These are phyloP conservation scores for Kryptolebias marmoratus DNA, from an alignment of 2,113 vertebrate genomes.

Conservation along the genomic window DNA sequence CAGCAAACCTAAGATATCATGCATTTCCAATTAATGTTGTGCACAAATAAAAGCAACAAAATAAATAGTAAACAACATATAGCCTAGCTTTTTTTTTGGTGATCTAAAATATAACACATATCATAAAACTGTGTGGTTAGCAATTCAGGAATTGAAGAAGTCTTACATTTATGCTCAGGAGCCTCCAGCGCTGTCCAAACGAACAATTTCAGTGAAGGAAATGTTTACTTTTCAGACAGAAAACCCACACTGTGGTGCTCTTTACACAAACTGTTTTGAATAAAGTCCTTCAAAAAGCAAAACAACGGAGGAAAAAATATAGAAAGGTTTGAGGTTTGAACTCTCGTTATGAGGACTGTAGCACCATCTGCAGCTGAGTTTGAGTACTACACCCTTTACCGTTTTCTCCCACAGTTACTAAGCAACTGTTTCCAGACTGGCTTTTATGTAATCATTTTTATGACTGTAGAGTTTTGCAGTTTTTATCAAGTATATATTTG, in stretches of 20 bases:
- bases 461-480: background rate
- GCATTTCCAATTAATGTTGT: too few relatives aligned
- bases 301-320: too few relatives aligned
- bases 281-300: background rate
- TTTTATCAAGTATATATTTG: background rate
- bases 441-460: constrained; percentile 21
- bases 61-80: too few relatives aligned
- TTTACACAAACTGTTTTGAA: background rate
- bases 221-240: background rate
- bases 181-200: background rate
- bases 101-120: too few relatives aligned
- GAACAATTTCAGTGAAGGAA: background rate
- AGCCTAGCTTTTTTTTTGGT: too few relatives aligned
- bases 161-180: too few relatives aligned
- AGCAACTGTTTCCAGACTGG: constrained; percentile 65
- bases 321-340: too few relatives aligned
- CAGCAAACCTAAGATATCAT: too few relatives aligned
- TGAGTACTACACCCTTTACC: constrained; percentile 11
- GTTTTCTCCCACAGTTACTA: constrained; percentile 59
- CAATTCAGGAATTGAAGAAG: too few relatives aligned
- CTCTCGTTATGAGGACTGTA: background rate
- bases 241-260: background rate
- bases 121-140: too few relatives aligned
- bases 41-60: too few relatives aligned
- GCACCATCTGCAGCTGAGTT: constrained; percentile 43